Evolutionary conservation across 2,888 invertebrate species (phyloP).

Genomic region (Trypoxylon attenuatum): DNA sequence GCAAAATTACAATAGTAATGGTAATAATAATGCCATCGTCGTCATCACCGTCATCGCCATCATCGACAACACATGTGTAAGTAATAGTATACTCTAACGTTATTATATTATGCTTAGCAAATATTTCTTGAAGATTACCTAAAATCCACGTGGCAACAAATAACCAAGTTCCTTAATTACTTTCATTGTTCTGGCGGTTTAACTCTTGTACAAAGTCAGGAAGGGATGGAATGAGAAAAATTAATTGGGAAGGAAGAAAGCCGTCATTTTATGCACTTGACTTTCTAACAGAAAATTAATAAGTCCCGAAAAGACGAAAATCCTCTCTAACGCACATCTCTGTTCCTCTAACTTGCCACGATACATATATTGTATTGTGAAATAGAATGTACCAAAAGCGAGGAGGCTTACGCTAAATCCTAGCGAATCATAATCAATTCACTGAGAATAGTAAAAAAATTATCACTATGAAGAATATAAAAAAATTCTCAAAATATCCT

Average conservation of each 20-base stretch:
- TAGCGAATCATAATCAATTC: too few species aligned
- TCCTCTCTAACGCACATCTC: background rate
- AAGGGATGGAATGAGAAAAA: constrained; percentile 5
- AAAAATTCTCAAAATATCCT: too few species aligned
- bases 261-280: background rate
- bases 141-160: constrained; percentile 70
- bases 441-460: too few species aligned
- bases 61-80: constrained; percentile 57
- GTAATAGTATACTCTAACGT: constrained; percentile 60
- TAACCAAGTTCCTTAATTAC: constrained; percentile 71
- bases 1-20: constrained; percentile 35
- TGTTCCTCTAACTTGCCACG: background rate
- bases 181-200: constrained; percentile 71
- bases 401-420: too few species aligned
- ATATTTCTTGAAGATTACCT: constrained; percentile 68
- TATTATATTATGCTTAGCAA: constrained; percentile 66
- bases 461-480: too few species aligned
- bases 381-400: too few species aligned
- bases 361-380: too few species aligned
- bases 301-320: background rate
- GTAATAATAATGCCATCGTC: constrained; percentile 50
- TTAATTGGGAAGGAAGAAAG: background rate
- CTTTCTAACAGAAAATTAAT: too few species aligned
- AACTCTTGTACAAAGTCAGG: constrained; percentile 66
- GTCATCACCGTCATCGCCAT: constrained; percentile 55